A percentile compares a stretch with the other conserved stretches of the same genome.
phyloP scores from a whole-genome alignment of 2,113 vertebrate species.

The Podarcis muralis region DNA sequence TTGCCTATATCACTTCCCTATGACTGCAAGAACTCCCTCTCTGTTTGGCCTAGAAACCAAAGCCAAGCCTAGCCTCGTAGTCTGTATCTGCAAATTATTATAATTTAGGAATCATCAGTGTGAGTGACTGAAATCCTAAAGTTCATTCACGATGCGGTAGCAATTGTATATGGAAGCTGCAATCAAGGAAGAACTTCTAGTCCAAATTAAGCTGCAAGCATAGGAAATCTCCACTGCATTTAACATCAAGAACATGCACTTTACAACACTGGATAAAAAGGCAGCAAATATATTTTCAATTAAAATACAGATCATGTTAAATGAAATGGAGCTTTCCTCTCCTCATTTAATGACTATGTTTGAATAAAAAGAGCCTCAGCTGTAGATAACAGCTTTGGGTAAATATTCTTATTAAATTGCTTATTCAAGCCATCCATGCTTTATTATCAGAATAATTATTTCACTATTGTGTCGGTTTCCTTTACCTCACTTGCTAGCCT shows the following conservation, averaged over 20 bases:
- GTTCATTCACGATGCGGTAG: not conserved
- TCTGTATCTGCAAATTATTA: not conserved
- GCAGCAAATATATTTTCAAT: not conserved
- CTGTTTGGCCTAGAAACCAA: not conserved
- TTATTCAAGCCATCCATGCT: not conserved
- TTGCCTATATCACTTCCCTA: not conserved
- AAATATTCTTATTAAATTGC: not conserved
- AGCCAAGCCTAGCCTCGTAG: too few species aligned
- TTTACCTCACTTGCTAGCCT: conserved; percentile 97
- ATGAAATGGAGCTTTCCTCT: not conserved
- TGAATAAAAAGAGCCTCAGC: not conserved
- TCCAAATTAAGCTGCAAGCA: not conserved
- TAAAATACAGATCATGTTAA: not conserved
- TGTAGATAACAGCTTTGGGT: not conserved
- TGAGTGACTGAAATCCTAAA: not conserved
- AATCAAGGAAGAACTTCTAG: not conserved
- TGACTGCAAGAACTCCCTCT: not conserved
- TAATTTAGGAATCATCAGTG: not conserved
- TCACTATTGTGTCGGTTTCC: conserved; percentile 9
- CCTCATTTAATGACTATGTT: not conserved
- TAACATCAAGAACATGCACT: not conserved
- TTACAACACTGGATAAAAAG: not conserved
- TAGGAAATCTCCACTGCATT: not conserved
- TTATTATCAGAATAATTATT: conserved; percentile 15
- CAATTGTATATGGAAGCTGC: not conserved